Conservation (phyloP, 2,888 invertebrate species). For the Ophioninae sp. region DNA sequence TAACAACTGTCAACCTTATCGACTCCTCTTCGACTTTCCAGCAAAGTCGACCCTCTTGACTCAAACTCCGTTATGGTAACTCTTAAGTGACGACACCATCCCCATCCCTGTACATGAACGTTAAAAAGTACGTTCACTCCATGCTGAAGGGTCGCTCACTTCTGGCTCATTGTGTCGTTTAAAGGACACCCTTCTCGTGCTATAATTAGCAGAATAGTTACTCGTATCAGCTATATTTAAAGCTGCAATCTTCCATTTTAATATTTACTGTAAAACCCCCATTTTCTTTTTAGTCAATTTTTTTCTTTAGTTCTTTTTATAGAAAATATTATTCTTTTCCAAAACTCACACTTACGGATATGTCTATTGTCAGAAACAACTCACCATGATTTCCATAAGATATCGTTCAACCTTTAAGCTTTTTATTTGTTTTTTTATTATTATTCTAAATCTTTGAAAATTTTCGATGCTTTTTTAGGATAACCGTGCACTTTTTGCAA, state of each 20-base stretch:
- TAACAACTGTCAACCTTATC: conserved; percentile 42
- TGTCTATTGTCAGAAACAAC: no score
- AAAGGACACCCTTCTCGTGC: background rate
- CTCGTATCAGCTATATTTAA: no score
- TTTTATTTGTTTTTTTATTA: no score
- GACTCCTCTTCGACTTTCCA: conserved; percentile 39
- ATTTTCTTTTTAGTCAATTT: no score
- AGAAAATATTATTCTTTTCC: no score
- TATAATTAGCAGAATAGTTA: background rate
- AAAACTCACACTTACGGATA: no score
- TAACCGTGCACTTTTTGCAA: no score
- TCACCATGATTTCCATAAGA: no score
- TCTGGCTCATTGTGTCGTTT: background rate
- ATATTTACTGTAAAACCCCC: background rate
- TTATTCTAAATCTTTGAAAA: no score
- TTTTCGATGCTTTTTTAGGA: no score
- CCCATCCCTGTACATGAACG: background rate
- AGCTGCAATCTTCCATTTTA: background rate
- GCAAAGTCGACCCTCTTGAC: conserved; percentile 13
- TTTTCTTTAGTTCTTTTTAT: no score
- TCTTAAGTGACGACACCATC: background rate
- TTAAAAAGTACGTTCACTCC: background rate
- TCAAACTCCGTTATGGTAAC: conserved; percentile 8
- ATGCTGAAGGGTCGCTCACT: background rate
- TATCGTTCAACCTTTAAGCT: no score